Percentiles rank a stretch among this genome's conserved stretches.
Evolutionary conservation across 1,140 invertebrate species (phyloP).

Genomic region (Drosophila albomicans): DNA sequence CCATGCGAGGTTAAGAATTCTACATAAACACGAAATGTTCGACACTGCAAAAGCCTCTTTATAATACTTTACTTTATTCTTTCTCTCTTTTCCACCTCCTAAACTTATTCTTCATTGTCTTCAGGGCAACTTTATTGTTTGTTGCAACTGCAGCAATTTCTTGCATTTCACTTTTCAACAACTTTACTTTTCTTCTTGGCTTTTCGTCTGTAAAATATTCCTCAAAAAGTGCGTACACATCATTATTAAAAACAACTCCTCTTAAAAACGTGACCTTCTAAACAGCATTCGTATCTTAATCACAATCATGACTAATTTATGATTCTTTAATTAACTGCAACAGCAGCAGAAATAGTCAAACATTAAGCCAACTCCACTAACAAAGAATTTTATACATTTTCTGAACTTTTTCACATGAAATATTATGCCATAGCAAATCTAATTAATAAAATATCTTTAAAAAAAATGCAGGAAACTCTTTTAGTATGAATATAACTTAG

Average conservation of each 20-base stretch:
- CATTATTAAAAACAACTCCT: not conserved
- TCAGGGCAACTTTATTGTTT: constrained; percentile 21
- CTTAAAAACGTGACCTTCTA: constrained; percentile 1
- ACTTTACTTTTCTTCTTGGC: not conserved
- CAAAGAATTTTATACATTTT: not conserved
- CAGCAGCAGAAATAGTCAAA: not conserved
- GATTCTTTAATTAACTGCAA: not conserved
- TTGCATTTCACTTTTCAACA: not conserved
- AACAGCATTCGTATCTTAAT: not conserved
- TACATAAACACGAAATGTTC: constrained; percentile 33
- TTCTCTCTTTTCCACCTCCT: not conserved
- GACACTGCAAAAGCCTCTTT: constrained; percentile 24
- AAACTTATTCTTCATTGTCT: not conserved
- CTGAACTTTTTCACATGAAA: not conserved
- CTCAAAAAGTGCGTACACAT: not conserved
- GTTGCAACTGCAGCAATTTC: constrained; percentile 30
- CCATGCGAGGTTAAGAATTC: constrained; percentile 34
- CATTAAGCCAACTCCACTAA: not conserved
- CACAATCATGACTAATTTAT: constrained; percentile 2
- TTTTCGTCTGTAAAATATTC: constrained; percentile 12
- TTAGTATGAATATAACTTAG: not conserved
- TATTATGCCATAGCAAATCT: not conserved
- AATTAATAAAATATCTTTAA: not conserved
- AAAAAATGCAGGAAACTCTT: not conserved
- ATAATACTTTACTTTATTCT: not conserved